These are phyloP conservation scores for Drosophila setosimentum DNA, from an alignment of 2,888 invertebrate species.

Conservation along the genomic window DNA sequence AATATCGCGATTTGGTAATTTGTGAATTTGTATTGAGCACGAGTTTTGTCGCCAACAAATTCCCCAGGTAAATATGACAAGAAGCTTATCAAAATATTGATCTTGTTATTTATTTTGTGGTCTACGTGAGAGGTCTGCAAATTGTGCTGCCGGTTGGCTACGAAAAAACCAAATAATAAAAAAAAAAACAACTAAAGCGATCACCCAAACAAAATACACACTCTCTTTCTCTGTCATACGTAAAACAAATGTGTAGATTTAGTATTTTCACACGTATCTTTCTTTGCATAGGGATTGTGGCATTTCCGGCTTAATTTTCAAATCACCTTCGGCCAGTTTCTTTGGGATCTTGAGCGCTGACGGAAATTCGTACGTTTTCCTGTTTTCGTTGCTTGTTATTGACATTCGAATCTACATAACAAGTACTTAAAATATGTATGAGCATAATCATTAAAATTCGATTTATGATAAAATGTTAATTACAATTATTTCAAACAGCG, in stretches of 20 bases:
- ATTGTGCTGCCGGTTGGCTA: constrained; percentile 27
- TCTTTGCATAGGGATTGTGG: constrained; percentile 21
- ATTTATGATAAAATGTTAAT: constrained; percentile 26
- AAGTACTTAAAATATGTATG: constrained; percentile 1
- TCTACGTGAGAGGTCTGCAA: constrained; percentile 41
- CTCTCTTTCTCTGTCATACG: background rate
- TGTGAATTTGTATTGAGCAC: constrained; percentile 44
- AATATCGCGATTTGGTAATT: constrained; percentile 11
- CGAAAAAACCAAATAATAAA: constrained; percentile 12
- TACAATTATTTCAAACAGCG: constrained; percentile 37
- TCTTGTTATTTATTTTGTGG: constrained; percentile 27
- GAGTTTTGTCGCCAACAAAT: constrained; percentile 23
- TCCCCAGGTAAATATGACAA: constrained; percentile 55
- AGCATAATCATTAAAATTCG: background rate
- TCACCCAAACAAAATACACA: constrained; percentile 15
- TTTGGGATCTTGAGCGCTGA: constrained; percentile 28
- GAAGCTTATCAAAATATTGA: constrained; percentile 42
- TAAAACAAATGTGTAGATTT: constrained; percentile 2
- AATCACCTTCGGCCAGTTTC: constrained; percentile 39
- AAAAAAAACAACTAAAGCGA: background rate
- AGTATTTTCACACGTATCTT: constrained; percentile 18
- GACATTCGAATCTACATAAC: constrained; percentile 16
- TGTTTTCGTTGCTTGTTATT: constrained; percentile 18
- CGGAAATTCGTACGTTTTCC: constrained; percentile 32
- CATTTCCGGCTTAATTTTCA: constrained; percentile 49